Evolutionary conservation across 2,113 vertebrate species (phyloP), one percentile per base, ranked within the genome.

Genomic region (Chroicocephalus ridibundus): DNA sequence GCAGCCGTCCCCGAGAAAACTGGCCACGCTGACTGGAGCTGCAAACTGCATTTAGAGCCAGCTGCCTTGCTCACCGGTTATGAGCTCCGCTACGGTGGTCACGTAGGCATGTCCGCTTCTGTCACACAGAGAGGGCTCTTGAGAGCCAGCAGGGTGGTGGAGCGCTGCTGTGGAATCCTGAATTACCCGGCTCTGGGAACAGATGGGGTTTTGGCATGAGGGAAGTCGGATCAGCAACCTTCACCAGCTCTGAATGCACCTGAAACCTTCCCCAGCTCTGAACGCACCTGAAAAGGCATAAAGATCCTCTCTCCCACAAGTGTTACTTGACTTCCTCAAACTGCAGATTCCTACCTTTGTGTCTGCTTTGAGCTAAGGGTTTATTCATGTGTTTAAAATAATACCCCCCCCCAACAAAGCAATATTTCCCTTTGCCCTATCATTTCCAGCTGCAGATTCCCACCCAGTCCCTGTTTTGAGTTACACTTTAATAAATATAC

Each of bases 401-500:
- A 74, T 81, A 76, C 32, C 40, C 9, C 38, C 42, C n/a, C 72
- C 55, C 77, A 64, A 79, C 92, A 90, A 90, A 89, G 85, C 60
- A 94, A 14, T 91, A 87, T 92, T 95, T 95, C 94, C 93, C 61
- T 88, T 93, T 82, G 65, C 42, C 88, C 90, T 97, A 96, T 95
- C 85, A 95, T 55, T 97, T 97, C 97, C 97, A 97, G 95, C 83
- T 98, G 97, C 81, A 82, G 93, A 93, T 93, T 96, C 92, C 94
- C 95, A 96, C 92, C 47, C 86, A 86, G 81, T 66, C 89, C 69
- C 96, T 97, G 97, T 91, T 97, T 97, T 86, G 94, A 97, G 95
- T 97, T 97, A 97, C 52, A 69, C 87, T 97, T 98, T 95, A 98
- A 98, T 98, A 97, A 98, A 97, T 97, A 96, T 18, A 78, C 79